phyloP scores from a whole-genome alignment of 2,797 vertebrate species.

The Falco biarmicus region DNA sequence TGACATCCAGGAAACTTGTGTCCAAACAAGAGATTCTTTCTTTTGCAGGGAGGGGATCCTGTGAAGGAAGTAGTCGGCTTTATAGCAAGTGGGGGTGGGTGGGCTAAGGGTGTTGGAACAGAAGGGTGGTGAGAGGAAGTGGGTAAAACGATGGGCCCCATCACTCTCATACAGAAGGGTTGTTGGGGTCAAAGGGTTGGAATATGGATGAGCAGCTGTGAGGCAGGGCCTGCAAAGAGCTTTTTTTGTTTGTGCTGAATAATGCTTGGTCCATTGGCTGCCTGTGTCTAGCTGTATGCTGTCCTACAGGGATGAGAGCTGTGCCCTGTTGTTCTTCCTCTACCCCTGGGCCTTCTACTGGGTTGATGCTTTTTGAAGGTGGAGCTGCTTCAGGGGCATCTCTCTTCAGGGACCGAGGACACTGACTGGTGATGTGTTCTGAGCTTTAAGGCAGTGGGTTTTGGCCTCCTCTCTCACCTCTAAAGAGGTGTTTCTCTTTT shows the following conservation, averaged over 20 bases:
- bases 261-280: neutral
- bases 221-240: neutral
- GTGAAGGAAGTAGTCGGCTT: neutral
- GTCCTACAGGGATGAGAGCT: neutral
- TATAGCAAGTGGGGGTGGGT: neutral
- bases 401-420: neutral
- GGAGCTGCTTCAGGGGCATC: neutral
- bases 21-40: neutral
- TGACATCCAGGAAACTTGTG: neutral
- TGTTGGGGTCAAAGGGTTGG: neutral
- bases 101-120: neutral
- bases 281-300: neutral
- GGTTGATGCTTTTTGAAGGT: neutral
- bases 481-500: neutral
- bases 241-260: neutral
- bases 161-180: neutral
- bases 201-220: constrained; percentile 25
- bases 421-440: neutral
- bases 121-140: neutral
- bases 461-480: neutral
- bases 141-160: neutral
- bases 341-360: neutral
- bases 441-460: neutral
- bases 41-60: neutral
- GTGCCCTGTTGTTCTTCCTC: neutral